Evolutionary conservation across 2,888 invertebrate genomes (phyloP).

Genomic region (Acrocera orbiculus): DNA sequence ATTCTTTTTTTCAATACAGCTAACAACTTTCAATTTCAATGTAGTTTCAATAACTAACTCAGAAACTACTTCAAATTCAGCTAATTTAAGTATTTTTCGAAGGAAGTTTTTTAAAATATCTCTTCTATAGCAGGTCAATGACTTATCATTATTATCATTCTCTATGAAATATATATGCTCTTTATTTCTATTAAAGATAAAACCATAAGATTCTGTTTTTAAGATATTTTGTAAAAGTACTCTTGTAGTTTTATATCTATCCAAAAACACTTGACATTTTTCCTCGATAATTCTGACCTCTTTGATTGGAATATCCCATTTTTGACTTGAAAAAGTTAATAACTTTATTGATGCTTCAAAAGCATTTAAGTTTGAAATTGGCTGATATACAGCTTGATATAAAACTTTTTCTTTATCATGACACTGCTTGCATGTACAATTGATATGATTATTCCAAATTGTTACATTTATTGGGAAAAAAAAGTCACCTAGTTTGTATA

Average conservation of each 20-base stretch:
- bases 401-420: background rate
- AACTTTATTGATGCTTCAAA: conserved; percentile 10
- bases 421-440: background rate
- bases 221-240: conserved; percentile 15
- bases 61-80: conserved; percentile 46
- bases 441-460: conserved; percentile 35
- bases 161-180: background rate
- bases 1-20: too few relatives aligned
- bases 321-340: too few relatives aligned
- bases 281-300: conserved; percentile 13
- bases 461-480: conserved; percentile 40
- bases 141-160: background rate
- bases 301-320: conserved; percentile 18
- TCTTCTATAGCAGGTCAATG: conserved; percentile 24
- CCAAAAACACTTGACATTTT: conserved; percentile 18
- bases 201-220: conserved; percentile 4
- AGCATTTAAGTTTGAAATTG: conserved; percentile 1
- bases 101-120: conserved; percentile 24
- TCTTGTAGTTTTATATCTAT: conserved; percentile 14
- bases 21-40: too few relatives aligned
- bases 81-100: too few relatives aligned
- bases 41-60: conserved; percentile 37
- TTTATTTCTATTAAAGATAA: conserved; percentile 11
- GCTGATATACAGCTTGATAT: background rate
- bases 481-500: conserved; percentile 41